Percentiles rank a stretch among this genome's conserved stretches.
Evolutionary conservation across 1,140 invertebrate genomes (phyloP).

Genomic region (Artemia franciscana): DNA sequence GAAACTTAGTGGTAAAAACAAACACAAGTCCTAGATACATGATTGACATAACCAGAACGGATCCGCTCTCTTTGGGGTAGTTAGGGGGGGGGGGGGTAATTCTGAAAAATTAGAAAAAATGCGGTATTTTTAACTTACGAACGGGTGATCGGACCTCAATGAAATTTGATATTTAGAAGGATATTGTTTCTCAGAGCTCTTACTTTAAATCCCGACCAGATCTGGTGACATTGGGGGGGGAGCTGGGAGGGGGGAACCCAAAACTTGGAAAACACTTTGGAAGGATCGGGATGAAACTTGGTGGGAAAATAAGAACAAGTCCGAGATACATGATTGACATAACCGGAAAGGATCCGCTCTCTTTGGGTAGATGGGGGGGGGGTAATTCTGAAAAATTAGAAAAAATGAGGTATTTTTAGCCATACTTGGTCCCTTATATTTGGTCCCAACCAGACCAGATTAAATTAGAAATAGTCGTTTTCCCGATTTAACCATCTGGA

Average conservation of each 20-base stretch:
- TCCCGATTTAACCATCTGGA: no score
- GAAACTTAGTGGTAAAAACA: no score
- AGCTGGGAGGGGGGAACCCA: not conserved
- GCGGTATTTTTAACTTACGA: no score
- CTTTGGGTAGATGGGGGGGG: not conserved
- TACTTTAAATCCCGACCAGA: not conserved
- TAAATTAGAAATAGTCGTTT: no score
- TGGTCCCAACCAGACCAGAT: no score
- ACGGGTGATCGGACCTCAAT: not conserved
- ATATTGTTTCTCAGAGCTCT: not conserved
- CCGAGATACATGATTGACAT: not conserved
- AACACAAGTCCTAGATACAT: no score
- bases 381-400: not conserved
- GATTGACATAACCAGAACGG: no score
- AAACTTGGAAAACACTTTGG: not conserved
- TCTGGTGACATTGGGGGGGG: not conserved
- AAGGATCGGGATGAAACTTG: not conserved
- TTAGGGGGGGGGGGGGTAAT: no score
- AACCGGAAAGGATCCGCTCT: not conserved
- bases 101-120: no score
- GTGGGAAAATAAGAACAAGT: not conserved
- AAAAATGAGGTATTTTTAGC: no score
- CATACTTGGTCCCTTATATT: no score
- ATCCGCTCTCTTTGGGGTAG: no score
- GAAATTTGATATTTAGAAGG: not conserved